Evolutionary conservation across 2,888 invertebrate species (phyloP), one percentile per base, ranked within the genome.

Genomic region (Julus scandinavius): DNA sequence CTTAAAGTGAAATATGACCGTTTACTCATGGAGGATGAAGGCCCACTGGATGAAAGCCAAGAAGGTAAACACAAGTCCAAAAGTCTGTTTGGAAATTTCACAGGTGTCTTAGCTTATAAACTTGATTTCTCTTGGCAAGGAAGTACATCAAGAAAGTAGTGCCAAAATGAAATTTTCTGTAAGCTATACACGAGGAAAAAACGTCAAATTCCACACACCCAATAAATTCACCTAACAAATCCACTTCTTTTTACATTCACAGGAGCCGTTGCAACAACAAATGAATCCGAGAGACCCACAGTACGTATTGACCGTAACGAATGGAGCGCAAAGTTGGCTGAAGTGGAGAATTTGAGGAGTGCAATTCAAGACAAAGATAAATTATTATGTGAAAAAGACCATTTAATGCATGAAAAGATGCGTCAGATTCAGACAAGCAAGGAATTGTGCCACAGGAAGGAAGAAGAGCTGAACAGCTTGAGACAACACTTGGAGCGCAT

Each of bases 401-500:
- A 89, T n/a, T 86, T 90, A 87, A 89, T 90, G 20, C 89, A 89
- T 80, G 90, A 90, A 86, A 87, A 90, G 38, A 89, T 88, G 17
- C 88, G 89, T n/a, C 88, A 89, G n/a, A 58, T 90, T 17, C 89
- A 90, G 20, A 89, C 88, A 17, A 84, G 88, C 11, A 91, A 91
- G 88, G 91, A 91, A 40, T 89, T 88, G 0, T 54, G 54, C 90
- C 38, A 88, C 89, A 41, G 89, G 89, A 87, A 90, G 90, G 87
- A 89, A 29, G 88, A 89, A 7, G 89, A 89, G 83, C 13, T 90
- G 11, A 49, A 4, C 11, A 45, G 89, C 6, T 17, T 91, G 80
- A 91, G 91, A 87, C 92, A 92, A 88, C 92, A 92, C 89, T 89
- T 91, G 29, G 92, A 92, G 86, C 91, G 91, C 85, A 89, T 91